phyloP scores from a whole-genome alignment of 2,797 vertebrate genomes.

The Crypturellus tataupa region DNA sequence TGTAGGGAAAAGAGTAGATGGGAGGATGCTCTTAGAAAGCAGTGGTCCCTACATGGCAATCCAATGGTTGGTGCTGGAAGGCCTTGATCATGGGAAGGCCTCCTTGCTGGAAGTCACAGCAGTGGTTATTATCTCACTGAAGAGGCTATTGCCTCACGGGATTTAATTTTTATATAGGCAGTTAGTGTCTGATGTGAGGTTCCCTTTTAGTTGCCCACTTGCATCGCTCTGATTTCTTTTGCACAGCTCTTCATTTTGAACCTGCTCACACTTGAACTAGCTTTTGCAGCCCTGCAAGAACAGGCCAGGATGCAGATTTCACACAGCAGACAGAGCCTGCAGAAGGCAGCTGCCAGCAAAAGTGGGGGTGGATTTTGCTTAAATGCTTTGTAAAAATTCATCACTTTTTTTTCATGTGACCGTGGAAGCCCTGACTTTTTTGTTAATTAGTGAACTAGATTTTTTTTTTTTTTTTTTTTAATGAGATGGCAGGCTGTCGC shows the following conservation, averaged over 20 bases:
- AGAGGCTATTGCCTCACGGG: constrained; percentile 14
- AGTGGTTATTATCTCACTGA: neutral
- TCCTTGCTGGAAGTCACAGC: neutral
- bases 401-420: neutral
- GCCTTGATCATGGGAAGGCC: neutral
- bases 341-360: neutral
- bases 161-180: constrained; percentile 27
- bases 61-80: neutral
- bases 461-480: neutral
- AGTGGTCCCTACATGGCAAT: neutral
- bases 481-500: constrained; percentile 55
- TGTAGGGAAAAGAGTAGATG: fast-evolving
- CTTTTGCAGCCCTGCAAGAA: neutral
- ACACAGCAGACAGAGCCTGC: neutral
- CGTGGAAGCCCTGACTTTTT: neutral
- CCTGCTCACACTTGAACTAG: neutral
- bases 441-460: constrained; percentile 44
- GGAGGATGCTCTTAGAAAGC: neutral
- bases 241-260: neutral
- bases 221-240: neutral
- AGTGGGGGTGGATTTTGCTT: neutral
- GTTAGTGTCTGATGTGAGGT: neutral
- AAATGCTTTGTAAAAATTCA: neutral
- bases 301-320: neutral
- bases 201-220: constrained; percentile 1